phyloP scores from a whole-genome alignment of 1,140 invertebrate genomes.

The Hyles euphorbiae region DNA sequence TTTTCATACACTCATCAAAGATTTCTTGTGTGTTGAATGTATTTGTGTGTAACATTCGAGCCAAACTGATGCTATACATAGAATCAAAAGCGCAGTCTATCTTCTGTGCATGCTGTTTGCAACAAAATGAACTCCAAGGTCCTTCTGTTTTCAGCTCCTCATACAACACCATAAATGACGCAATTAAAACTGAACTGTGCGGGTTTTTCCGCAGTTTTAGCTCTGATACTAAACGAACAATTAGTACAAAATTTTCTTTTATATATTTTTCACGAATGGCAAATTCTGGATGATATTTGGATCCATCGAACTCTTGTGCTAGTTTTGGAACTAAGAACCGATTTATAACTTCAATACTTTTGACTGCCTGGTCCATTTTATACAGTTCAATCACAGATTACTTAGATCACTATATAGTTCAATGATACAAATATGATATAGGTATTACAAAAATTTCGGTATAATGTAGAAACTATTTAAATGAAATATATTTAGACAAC shows the following conservation, averaged over 20 bases:
- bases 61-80: slow-evolving; percentile 29
- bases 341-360: slow-evolving; percentile 32
- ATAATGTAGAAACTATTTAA: too few species aligned
- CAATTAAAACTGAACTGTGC: slow-evolving; percentile 21
- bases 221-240: slow-evolving; percentile 33
- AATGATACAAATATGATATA: too few species aligned
- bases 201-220: slow-evolving; percentile 23
- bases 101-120: slow-evolving; percentile 32
- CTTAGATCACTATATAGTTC: too few species aligned
- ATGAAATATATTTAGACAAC: too few species aligned
- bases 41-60: slow-evolving; percentile 32
- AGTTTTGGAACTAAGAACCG: slow-evolving; percentile 47
- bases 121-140: slow-evolving; percentile 36
- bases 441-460: too few species aligned
- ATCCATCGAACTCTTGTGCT: slow-evolving; percentile 39
- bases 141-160: slow-evolving; percentile 36
- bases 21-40: slow-evolving; percentile 35
- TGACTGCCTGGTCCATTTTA: slow-evolving; percentile 19
- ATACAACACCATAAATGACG: slow-evolving; percentile 41
- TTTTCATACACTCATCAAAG: slow-evolving; percentile 44
- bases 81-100: slow-evolving; percentile 38
- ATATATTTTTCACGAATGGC: slow-evolving; percentile 37
- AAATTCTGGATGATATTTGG: slow-evolving; percentile 38
- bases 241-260: slow-evolving; percentile 28
- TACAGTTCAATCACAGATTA: too few species aligned